Base-by-base conservation (phyloP, 2,797 vertebrate species). In the Triplophysa bombifrons region DNA sequence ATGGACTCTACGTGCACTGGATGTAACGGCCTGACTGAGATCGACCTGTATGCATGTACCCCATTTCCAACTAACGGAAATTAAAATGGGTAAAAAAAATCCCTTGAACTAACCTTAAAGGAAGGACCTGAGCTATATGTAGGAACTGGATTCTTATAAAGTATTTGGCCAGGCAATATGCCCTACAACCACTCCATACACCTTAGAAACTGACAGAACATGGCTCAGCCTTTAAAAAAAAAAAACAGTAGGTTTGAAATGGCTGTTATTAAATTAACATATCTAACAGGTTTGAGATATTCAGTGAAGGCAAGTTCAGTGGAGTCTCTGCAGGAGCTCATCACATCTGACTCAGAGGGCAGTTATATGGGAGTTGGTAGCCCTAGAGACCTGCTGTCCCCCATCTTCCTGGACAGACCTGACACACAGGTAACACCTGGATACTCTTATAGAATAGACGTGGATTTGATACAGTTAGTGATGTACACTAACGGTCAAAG, bases 331-430 rank as follows among this genome's bases (percentile, higher is more conserved):
- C 95, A 95, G 87, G 98, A 99, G 82, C 89, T 97, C 55, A 83
- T 97, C 86, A 97, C 95, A 0, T 99, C 98, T 3, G 98, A 99
- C 88, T 99, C 98, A 0, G 97, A 99, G 92, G 94, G 97, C 82
- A 99, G 97, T 92, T 97, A 90, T 0, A 93, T 92, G 80, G 98
- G 94, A 72, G 90, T 93, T 74, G 88, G 94, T 76, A 99, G 97
- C 83, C 98, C 97, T 80, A 91, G 96, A 90, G 96, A 98, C 74
- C 84, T 96, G 56, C 96, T 94, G 84, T 99, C 97, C 0, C 98
- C 97, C 0, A 88, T 97, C 84, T 95, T 96, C 85, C 90, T 92
- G 14, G 94, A 96, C 82, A 94, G 88, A 86, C 55, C 83, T 20
- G 95, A 97, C 93, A 94, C 97, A 86, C 66, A 66, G 48, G 78